A percentile compares a stretch with the other conserved stretches of the same genome.
Evolutionary conservation across 2,888 invertebrate species (phyloP).

Genomic region (Ganaspis brasiliensis): DNA sequence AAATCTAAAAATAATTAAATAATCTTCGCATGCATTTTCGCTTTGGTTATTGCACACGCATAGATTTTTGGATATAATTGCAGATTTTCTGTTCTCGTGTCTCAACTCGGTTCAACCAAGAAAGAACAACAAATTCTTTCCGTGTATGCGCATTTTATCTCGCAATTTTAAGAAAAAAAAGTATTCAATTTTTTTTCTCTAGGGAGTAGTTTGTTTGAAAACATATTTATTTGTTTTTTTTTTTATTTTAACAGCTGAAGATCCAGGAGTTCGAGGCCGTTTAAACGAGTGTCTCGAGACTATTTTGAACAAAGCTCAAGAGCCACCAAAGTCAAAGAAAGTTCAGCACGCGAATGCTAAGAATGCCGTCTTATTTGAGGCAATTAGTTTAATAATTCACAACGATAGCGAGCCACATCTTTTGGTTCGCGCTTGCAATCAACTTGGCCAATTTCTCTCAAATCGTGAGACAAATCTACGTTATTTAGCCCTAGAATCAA

Average conservation of each 20-base stretch:
- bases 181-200: no score
- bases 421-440: conserved; percentile 98
- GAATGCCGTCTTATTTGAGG: conserved; percentile 99
- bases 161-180: no score
- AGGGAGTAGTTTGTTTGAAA: neutral
- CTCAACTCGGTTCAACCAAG: neutral
- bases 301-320: conserved; percentile 99
- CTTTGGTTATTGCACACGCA: neutral
- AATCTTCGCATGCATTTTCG: neutral
- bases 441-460: conserved; percentile 98
- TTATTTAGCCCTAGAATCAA: conserved; percentile 98
- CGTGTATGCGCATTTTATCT: conserved; percentile 33
- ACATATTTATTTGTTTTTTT: conserved; percentile 13
- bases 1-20: neutral
- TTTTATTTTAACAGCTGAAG: conserved; percentile 84
- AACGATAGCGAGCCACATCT: conserved; percentile 98
- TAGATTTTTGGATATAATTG: neutral
- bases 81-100: neutral
- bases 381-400: conserved; percentile 99
- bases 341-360: conserved; percentile 99
- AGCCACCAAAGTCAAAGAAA: conserved; percentile 99
- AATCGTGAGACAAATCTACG: conserved; percentile 98
- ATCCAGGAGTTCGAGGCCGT: conserved; percentile 97
- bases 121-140: conserved; percentile 2
- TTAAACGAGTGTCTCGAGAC: conserved; percentile 99